phyloP scores from a whole-genome alignment of 92 coral and sea anemone genomes.

The Anthopleura xanthogrammica region DNA sequence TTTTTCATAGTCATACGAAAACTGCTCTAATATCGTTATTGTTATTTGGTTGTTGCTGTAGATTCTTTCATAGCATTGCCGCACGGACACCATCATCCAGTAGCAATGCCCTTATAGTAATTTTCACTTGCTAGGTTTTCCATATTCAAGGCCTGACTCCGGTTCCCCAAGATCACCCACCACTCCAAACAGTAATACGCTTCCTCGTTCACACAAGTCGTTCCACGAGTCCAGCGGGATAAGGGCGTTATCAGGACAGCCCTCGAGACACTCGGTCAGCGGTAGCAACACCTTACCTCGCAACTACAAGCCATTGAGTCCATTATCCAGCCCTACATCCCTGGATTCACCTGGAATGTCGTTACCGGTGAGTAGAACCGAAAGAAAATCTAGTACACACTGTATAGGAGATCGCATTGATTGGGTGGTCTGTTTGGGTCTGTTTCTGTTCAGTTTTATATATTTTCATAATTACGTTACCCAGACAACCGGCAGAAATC shows the following conservation, averaged over 20 bases:
- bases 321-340: conserved; percentile 55
- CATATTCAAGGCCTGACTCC: conserved; percentile 34
- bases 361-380: conserved; percentile 51
- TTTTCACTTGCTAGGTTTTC: conserved; percentile 14
- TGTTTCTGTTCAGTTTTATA: no score
- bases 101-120: neutral
- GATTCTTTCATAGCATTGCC: neutral
- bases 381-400: neutral
- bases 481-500: no score
- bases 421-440: neutral
- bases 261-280: conserved; percentile 71
- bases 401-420: neutral
- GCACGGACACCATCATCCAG: neutral
- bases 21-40: neutral
- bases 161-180: conserved; percentile 49
- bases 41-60: neutral
- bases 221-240: conserved; percentile 91
- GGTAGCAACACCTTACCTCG: conserved; percentile 79
- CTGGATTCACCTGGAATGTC: conserved; percentile 44
- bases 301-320: conserved; percentile 67
- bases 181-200: conserved; percentile 70
- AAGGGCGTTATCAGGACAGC: conserved; percentile 55
- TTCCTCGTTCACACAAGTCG: conserved; percentile 78
- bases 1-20: no score
- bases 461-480: no score